Base-by-base conservation (phyloP, 2,888 invertebrate genomes). In the Metacarcinus magister region DNA sequence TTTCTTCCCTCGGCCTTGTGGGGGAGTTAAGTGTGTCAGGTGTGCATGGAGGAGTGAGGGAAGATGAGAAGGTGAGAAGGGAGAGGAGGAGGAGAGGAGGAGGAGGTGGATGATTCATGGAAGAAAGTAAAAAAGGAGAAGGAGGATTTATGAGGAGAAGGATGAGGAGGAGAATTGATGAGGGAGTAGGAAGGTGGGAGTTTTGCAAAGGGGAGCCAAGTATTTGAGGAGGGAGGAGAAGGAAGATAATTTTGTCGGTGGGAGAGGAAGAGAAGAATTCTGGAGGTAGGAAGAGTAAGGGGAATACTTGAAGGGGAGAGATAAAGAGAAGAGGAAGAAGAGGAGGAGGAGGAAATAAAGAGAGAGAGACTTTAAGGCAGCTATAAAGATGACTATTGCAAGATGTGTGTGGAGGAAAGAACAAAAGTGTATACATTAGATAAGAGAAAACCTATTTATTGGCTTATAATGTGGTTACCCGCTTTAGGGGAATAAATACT, bases 391-490 rank as follows among this genome's bases (percentile, higher is more conserved):
- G 28, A 54, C 13, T 16, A 54, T 54, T 23, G 5, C 39, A 16
- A 44, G 28, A 28, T 39, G 32, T 39, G 28, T 39, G 39, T n/a
- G 44, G 23, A 16, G 28, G 44, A 13, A 10, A 19, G 43, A 0
- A 28, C 3, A 19, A 28, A 89, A 28, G 43, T 39, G 44, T 32
- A 23, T 16, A 28, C 39, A n/a, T n/a, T 1, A 19, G 43, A 44
- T 39, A 89, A 89, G 16, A 89, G 89, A 89, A 28, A 89, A 54
- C 54, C 54, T 54, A 54, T 54, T 54, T n/a, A n/a, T n/a, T n/a
- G 10, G 54, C 54, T 54, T 54, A 54, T 54, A 54, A 54, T 54
- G 16, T 13, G 54, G 16, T 54, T 54, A 54, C 54, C 54, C 16
- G 54, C 54, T 54, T 16, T 1, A 16, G 54, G 10, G 16, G 54